These are phyloP conservation scores for Monomorium pharaonis DNA, from an alignment of 1,140 invertebrate species.

Conservation along the genomic window DNA sequence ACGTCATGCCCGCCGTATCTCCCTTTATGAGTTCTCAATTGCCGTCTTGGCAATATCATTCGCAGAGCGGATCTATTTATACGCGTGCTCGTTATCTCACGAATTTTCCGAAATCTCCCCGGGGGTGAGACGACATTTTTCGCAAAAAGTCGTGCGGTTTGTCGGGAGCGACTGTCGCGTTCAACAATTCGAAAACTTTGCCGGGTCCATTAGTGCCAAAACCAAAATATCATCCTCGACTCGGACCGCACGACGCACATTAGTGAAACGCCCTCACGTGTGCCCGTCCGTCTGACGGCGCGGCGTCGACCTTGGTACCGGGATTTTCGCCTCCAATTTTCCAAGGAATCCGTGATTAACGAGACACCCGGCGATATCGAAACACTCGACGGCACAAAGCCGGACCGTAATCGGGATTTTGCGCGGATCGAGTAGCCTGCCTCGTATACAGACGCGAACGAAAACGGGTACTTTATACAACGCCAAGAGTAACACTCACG, in stretches of 20 bases:
- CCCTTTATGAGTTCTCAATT: conserved; percentile 18
- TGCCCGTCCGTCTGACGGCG: neutral
- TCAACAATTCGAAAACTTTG: neutral
- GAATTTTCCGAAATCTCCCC: neutral
- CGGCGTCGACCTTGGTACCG: conserved; percentile 16
- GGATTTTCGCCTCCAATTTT: conserved; percentile 52
- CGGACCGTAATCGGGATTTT: conserved; percentile 47
- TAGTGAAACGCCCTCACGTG: no score
- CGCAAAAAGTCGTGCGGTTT: neutral
- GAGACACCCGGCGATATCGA: conserved; percentile 30
- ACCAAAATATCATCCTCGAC: conserved; percentile 32
- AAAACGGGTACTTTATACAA: conserved; percentile 32
- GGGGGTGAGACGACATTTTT: no score
- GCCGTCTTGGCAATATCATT: conserved; percentile 10
- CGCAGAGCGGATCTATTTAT: neutral
- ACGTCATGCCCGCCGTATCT: neutral
- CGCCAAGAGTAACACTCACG: conserved; percentile 12
- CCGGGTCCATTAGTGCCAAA: conserved; percentile 2
- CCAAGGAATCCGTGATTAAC: conserved; percentile 54
- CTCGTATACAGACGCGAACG: conserved; percentile 3
- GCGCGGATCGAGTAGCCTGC: neutral
- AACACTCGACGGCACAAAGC: conserved; percentile 43
- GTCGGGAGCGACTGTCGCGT: neutral
- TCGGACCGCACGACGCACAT: neutral
- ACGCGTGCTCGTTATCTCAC: neutral